Evolutionary conservation across 2,113 vertebrate genomes (phyloP), one percentile per base, ranked within the genome.

Genomic region (Bufo gargarizans): DNA sequence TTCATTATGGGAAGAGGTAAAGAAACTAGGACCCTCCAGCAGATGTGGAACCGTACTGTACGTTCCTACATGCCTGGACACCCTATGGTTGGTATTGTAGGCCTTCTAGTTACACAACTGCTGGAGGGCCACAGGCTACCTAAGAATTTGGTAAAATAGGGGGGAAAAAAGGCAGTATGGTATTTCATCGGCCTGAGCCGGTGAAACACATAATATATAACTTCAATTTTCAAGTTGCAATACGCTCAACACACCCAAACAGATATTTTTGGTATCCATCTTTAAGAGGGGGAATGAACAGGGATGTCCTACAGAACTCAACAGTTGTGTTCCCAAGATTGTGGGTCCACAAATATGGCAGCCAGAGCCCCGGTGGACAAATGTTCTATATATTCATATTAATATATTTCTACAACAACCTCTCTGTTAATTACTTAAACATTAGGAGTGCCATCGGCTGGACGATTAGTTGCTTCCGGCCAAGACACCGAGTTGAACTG

Each of bases 201-300:
- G 63, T 47, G 63, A 65, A 83, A 85, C 76, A 59, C 45, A 72
- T 84, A 56, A 56, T 43, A 71, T 74, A 59, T 43, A 33, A 85
- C 56, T 74, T 56, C 22, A 17, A 85, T 72, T 74, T 67, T 83
- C 81, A 83, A 83, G 81, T 67, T 55, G 63, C 49, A 71, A 84
- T 67, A 84, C 65, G 50, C 74, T 65, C 59, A 79, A 77, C 85
- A 53, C 76, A 69, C 77, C 77, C 77, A 69, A 74, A 79, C 77
- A 86, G 50, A 79, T 63, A 86, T 63, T 77, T 86, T 86, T 86
- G 85, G 77, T 86, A 78, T 86, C 55, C 65, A 78, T 63, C 63
- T 79, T 33, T 19, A 67, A 47, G 63, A 63, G 43, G 61, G 69
- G 72, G n/a, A 71, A 63, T 76, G 85, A 47, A 50, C 59, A 86